Evolutionary conservation across 2,888 invertebrate species (phyloP).

Genomic region (Ophioninae sp.): DNA sequence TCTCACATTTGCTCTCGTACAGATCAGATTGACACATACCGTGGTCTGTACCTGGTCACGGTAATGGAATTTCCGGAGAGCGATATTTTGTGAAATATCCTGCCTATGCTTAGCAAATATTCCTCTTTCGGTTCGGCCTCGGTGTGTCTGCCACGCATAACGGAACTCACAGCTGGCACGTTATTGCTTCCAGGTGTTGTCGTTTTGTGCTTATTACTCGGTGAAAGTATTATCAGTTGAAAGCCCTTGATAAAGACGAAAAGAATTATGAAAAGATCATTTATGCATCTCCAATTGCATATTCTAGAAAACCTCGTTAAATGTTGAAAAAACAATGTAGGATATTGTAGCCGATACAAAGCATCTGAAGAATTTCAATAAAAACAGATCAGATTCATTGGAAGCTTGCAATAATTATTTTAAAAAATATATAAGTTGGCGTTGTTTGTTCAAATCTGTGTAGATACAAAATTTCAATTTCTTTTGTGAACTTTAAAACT

Average conservation of each 20-base stretch:
- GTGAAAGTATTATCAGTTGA: constrained; percentile 88
- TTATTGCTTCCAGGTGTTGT: constrained; percentile 73
- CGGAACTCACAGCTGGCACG: constrained; percentile 75
- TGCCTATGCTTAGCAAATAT: constrained; percentile 94
- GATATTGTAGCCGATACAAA: too few relatives aligned
- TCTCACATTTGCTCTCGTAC: not conserved
- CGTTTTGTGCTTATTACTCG: constrained; percentile 74
- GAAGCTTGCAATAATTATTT: too few relatives aligned
- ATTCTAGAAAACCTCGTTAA: not conserved
- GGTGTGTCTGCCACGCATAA: constrained; percentile 78
- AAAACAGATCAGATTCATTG: too few relatives aligned
- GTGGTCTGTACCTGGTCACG: constrained; percentile 96
- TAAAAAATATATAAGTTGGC: too few relatives aligned
- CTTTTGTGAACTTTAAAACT: not conserved
- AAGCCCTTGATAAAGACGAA: constrained; percentile 85
- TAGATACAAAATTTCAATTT: too few relatives aligned
- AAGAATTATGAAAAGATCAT: not conserved
- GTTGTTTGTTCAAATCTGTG: too few relatives aligned
- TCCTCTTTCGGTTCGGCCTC: constrained; percentile 85
- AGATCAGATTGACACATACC: constrained; percentile 82
- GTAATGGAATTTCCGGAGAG: constrained; percentile 94
- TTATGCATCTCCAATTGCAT: not conserved
- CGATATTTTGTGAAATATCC: constrained; percentile 96
- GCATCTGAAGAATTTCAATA: too few relatives aligned
- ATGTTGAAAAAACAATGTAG: too few relatives aligned